Conservation (phyloP, 2,797 vertebrate species). For the Danio tinwini region DNA sequence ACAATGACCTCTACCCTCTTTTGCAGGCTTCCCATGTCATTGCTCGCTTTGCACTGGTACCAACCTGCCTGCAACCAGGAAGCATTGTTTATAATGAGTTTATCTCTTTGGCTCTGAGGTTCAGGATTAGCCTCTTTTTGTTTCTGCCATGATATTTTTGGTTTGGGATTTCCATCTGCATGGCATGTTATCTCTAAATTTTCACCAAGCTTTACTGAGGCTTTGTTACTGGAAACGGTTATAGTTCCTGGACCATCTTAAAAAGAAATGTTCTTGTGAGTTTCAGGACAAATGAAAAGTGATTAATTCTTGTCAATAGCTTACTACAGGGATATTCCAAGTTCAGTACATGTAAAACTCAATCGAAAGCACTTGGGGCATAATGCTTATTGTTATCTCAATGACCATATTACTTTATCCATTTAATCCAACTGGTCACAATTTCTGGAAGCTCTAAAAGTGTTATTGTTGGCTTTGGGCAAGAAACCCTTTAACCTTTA, state of each 20-base stretch:
- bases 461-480: no score
- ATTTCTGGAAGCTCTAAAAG: no score
- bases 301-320: not conserved
- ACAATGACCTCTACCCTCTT: slow-evolving; percentile 20
- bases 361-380: not conserved
- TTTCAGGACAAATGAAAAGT: not conserved
- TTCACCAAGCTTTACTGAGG: slow-evolving; percentile 60
- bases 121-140: not conserved
- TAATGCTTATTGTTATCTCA: not conserved
- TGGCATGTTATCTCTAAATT: slow-evolving; percentile 62
- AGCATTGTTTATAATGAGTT: slow-evolving; percentile 34
- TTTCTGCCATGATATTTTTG: slow-evolving; percentile 50
- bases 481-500: no score
- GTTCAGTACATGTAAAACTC: not conserved
- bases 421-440: no score
- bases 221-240: not conserved
- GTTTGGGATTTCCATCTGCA: slow-evolving; percentile 57
- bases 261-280: not conserved
- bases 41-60: slow-evolving; percentile 41
- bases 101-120: not conserved
- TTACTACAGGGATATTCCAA: not conserved
- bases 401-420: no score
- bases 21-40: slow-evolving; percentile 1
- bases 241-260: slow-evolving; percentile 47
- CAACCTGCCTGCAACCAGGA: slow-evolving; percentile 33